phyloP scores from a whole-genome alignment of 2,113 vertebrate species.

The Pituophis catenifer region DNA sequence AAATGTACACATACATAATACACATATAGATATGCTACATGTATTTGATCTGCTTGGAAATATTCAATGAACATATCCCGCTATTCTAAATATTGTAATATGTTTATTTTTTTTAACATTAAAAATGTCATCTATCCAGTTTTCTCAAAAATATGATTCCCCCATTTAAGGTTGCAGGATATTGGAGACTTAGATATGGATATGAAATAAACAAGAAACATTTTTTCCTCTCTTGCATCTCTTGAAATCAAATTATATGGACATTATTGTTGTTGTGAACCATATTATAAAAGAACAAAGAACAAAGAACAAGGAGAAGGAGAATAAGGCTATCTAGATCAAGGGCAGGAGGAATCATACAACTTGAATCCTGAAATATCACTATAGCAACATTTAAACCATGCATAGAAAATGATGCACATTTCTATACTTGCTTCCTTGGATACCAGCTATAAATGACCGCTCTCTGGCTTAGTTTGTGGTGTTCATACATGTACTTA shows the following conservation, averaged over 20 bases:
- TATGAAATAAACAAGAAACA: not conserved
- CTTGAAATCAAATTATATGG: constrained; percentile 17
- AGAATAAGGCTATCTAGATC: constrained; percentile 49
- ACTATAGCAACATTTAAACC: constrained; percentile 78
- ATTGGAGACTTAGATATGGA: constrained; percentile 24
- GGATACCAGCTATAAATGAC: constrained; percentile 60
- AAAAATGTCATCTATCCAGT: constrained; percentile 39
- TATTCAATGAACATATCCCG: constrained; percentile 71
- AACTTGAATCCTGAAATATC: constrained; percentile 68
- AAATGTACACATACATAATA: no score
- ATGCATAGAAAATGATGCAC: constrained; percentile 70
- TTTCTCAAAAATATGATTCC: constrained; percentile 34
- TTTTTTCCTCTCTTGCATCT: constrained; percentile 2
- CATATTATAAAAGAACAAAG: not conserved
- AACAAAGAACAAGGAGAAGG: not conserved
- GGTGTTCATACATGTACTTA: constrained; percentile 13
- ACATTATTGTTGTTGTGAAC: not conserved
- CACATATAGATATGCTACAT: no score
- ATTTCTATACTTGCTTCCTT: constrained; percentile 61
- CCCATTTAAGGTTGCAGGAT: constrained; percentile 45
- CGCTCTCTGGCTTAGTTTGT: constrained; percentile 39
- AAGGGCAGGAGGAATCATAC: constrained; percentile 47
- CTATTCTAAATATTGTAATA: constrained; percentile 66
- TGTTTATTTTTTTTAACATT: constrained; percentile 52
- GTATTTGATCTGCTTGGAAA: constrained; percentile 70